These are phyloP conservation scores for Valencia hispanica DNA, from an alignment of 2,797 vertebrate species.

Conservation along the genomic window DNA sequence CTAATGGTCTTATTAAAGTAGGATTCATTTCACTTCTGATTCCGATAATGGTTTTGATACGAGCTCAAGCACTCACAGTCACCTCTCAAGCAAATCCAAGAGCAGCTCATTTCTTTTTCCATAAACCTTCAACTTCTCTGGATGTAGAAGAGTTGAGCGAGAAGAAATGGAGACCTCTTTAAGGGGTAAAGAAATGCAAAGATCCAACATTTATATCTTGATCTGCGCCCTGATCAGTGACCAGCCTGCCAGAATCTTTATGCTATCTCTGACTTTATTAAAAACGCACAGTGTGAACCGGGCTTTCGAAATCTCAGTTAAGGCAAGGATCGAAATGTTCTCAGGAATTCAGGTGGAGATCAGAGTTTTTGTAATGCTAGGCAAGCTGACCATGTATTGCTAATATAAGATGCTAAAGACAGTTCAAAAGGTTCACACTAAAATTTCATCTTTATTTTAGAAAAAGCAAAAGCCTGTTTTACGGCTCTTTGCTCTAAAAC, in stretches of 20 bases:
- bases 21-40: conserved; percentile 26
- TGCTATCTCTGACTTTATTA: no score
- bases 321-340: background rate
- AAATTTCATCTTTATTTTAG: background rate
- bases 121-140: background rate
- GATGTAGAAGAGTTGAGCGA: background rate
- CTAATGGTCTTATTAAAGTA: conserved; percentile 8
- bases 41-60: conserved; percentile 24
- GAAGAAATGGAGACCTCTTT: background rate
- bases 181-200: background rate
- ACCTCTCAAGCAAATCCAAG: background rate
- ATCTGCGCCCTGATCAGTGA: background rate
- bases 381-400: background rate
- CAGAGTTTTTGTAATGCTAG: background rate
- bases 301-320: background rate
- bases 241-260: background rate
- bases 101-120: conserved; percentile 10
- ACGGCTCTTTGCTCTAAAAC: no score
- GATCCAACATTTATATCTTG: background rate
- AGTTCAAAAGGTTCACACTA: background rate
- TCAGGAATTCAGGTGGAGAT: background rate
- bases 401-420: background rate
- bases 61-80: conserved; percentile 3
- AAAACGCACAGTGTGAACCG: background rate
- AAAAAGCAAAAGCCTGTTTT: no score